Conservation (phyloP, 2,888 invertebrate species). For the Holacanthella duospinosa region DNA sequence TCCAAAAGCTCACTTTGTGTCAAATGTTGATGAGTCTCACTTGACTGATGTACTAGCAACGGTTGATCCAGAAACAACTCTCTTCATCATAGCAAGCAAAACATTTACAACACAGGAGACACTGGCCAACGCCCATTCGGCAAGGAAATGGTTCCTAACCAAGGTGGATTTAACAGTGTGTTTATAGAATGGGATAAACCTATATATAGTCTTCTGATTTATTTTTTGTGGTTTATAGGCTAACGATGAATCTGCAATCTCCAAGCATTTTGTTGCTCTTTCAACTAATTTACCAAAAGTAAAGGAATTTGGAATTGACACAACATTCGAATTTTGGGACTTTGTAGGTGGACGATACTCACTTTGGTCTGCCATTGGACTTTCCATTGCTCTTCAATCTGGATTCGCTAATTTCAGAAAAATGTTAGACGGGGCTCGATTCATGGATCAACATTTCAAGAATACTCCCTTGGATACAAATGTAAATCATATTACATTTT, state of each 20-base stretch:
- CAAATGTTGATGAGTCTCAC: constrained; percentile 98
- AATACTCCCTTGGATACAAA: constrained; percentile 80
- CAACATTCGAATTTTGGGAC: constrained; percentile 99
- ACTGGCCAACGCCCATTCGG: constrained; percentile 95
- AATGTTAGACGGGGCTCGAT: constrained; percentile 80
- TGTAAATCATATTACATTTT: constrained; percentile 49
- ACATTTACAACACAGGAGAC: constrained; percentile 99
- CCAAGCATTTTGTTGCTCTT: constrained; percentile 95
- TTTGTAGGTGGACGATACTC: constrained; percentile 99
- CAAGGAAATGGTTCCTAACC: constrained; percentile 88
- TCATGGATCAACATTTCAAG: constrained; percentile 86
- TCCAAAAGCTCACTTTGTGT: constrained; percentile 86
- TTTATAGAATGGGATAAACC: no score
- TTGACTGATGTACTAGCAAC: constrained; percentile 83
- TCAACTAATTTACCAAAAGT: constrained; percentile 92
- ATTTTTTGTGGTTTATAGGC: constrained; percentile 18
- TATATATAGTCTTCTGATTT: neutral
- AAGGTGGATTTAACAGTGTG: no score
- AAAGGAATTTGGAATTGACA: constrained; percentile 96
- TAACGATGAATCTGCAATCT: constrained; percentile 54
- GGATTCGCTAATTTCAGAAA: constrained; percentile 92
- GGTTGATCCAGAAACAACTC: constrained; percentile 79
- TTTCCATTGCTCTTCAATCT: constrained; percentile 85
- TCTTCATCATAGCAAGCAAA: constrained; percentile 98
- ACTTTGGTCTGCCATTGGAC: constrained; percentile 97